Evolutionary conservation across 2,888 invertebrate genomes (phyloP).

Genomic region (Danaus chrysippus): DNA sequence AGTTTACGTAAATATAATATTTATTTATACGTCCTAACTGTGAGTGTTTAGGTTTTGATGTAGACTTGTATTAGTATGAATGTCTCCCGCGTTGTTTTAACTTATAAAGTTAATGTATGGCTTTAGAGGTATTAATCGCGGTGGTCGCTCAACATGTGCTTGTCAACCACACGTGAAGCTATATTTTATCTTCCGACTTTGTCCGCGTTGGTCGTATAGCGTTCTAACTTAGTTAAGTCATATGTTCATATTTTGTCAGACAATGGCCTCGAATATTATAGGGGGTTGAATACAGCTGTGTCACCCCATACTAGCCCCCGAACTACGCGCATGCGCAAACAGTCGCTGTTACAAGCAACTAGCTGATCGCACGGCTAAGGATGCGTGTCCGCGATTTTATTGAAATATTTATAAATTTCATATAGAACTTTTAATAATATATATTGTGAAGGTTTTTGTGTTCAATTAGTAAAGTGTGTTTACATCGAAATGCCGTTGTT

Average conservation of each 20-base stretch:
- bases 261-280: conserved; percentile 34
- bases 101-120: conserved; percentile 34
- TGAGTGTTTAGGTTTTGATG: too few relatives aligned
- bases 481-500: conserved; percentile 60
- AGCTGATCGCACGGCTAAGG: conserved; percentile 51
- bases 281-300: conserved; percentile 63
- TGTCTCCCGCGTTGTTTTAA: conserved; percentile 63
- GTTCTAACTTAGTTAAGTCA: not conserved
- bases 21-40: too few relatives aligned
- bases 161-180: conserved; percentile 38
- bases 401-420: conserved; percentile 10
- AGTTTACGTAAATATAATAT: too few relatives aligned
- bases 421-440: conserved; percentile 15
- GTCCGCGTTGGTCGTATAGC: conserved; percentile 33
- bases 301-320: conserved; percentile 64
- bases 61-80: conserved; percentile 37
- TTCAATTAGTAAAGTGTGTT: conserved; percentile 48
- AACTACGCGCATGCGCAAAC: conserved; percentile 71
- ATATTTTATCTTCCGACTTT: conserved; percentile 19
- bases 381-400: conserved; percentile 51
- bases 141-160: conserved; percentile 43
- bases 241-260: conserved; percentile 6
- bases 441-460: conserved; percentile 59
- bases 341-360: conserved; percentile 53
- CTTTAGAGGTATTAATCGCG: conserved; percentile 38